These are phyloP conservation scores for Ceratina australensis DNA, from an alignment of 1,140 invertebrate genomes.

Conservation along the genomic window DNA sequence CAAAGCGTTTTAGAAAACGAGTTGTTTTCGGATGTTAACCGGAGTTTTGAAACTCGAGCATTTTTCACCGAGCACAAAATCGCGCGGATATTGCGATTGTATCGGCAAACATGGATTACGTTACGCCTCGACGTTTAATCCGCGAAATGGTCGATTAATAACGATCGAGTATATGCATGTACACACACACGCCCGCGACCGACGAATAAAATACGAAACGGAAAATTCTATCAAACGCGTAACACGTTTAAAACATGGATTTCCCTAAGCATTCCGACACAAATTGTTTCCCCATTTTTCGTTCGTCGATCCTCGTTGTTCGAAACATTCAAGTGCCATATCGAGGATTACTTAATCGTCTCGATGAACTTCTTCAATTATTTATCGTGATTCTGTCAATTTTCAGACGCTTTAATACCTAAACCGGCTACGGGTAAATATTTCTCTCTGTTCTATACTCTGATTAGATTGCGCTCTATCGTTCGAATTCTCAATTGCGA, in stretches of 20 bases:
- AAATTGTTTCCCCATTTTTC: neutral
- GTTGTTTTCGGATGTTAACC: conserved; percentile 1
- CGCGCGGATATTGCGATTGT: conserved; percentile 30
- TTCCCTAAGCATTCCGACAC: neutral
- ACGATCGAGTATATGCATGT: conserved; percentile 21
- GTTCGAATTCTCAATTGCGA: too few relatives aligned
- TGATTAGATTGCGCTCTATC: too few relatives aligned
- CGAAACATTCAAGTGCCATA: neutral
- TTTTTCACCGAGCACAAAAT: conserved; percentile 22
- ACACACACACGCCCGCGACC: neutral
- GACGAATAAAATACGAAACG: conserved; percentile 5
- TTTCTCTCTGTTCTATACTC: too few relatives aligned
- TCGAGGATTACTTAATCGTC: neutral
- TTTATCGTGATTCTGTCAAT: too few relatives aligned
- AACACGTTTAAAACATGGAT: neutral
- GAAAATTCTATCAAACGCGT: conserved; percentile 26
- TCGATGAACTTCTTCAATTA: too few relatives aligned
- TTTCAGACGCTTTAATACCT: too few relatives aligned
- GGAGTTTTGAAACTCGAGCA: neutral
- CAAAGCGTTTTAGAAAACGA: neutral
- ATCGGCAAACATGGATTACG: conserved; percentile 47
- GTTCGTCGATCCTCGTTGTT: neutral
- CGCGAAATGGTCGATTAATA: conserved; percentile 48
- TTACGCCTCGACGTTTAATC: conserved; percentile 33
- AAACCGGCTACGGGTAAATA: too few relatives aligned